A percentile compares a stretch with the other conserved stretches of the same genome.
phyloP scores from a whole-genome alignment of 2,797 vertebrate genomes.

The Anguilla pacifica region DNA sequence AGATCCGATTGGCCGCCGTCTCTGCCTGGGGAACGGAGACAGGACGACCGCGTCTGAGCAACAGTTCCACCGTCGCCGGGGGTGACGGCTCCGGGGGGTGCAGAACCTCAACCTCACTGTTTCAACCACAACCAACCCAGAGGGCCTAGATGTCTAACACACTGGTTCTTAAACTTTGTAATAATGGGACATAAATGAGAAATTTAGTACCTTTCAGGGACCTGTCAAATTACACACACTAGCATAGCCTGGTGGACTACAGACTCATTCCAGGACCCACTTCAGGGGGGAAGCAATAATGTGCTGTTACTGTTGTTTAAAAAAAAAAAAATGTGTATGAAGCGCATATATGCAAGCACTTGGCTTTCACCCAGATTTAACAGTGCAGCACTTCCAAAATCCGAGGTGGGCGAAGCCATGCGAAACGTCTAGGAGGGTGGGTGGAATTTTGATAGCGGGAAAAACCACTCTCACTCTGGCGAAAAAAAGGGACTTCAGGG shows the following conservation, averaged over 20 bases:
- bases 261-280: not conserved
- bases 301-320: not conserved
- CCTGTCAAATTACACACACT: not conserved
- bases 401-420: not conserved
- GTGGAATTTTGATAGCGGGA: not conserved
- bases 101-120: not conserved
- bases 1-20: conserved; percentile 97
- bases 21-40: conserved; percentile 79
- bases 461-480: not conserved
- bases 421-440: not conserved
- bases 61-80: not conserved
- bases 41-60: not conserved
- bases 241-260: not conserved
- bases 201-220: not conserved
- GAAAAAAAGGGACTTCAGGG: not conserved
- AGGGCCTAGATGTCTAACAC: not conserved
- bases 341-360: not conserved
- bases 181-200: not conserved
- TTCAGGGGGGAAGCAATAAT: not conserved
- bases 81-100: not conserved
- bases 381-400: not conserved
- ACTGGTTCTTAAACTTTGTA: not conserved
- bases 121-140: not conserved
- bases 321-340: not conserved
- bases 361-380: not conserved